phyloP scores from a whole-genome alignment of 2,888 invertebrate genomes.

The Drosophila picticornis region DNA sequence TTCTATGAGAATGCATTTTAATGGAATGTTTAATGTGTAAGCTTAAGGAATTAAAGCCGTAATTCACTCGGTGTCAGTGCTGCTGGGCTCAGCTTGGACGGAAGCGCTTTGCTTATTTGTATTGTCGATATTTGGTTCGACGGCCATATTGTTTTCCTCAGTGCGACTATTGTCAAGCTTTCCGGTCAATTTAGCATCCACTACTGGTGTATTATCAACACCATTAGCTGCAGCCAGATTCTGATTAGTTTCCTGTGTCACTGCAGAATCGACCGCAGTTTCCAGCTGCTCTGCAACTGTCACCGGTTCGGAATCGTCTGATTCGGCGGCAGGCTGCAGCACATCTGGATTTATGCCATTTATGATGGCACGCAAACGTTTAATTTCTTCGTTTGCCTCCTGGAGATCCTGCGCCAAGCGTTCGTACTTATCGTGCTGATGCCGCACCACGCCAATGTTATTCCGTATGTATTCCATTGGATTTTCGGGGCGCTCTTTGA shows the following conservation, averaged over 20 bases:
- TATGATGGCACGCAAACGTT: slow-evolving; percentile 74
- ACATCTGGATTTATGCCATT: slow-evolving; percentile 73
- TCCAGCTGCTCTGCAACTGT: slow-evolving; percentile 19
- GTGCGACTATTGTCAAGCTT: slow-evolving; percentile 47
- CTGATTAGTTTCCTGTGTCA: slow-evolving; percentile 1
- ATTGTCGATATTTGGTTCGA: slow-evolving; percentile 17
- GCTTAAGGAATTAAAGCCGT: slow-evolving; percentile 2
- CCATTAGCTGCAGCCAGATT: slow-evolving; percentile 14
- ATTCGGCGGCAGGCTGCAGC: slow-evolving; percentile 34
- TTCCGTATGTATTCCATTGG: slow-evolving; percentile 83
- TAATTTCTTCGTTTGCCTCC: slow-evolving; percentile 77
- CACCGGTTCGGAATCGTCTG: slow-evolving; percentile 30
- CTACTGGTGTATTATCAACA: not conserved
- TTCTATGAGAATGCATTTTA: slow-evolving; percentile 46
- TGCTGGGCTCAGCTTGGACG: slow-evolving; percentile 66
- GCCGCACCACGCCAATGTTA: slow-evolving; percentile 81
- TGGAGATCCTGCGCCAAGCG: slow-evolving; percentile 79
- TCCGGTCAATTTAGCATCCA: slow-evolving; percentile 27
- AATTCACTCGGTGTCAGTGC: slow-evolving; percentile 44
- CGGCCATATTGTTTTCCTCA: slow-evolving; percentile 44
- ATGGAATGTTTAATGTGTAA: slow-evolving; percentile 56
- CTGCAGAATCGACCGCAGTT: not conserved
- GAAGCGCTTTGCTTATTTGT: slow-evolving; percentile 42
- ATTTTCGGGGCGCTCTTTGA: slow-evolving; percentile 83
- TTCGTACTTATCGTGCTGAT: slow-evolving; percentile 80